Evolutionary conservation across 2,797 vertebrate species (phyloP).

Genomic region (Gymnopithys bicolor): DNA sequence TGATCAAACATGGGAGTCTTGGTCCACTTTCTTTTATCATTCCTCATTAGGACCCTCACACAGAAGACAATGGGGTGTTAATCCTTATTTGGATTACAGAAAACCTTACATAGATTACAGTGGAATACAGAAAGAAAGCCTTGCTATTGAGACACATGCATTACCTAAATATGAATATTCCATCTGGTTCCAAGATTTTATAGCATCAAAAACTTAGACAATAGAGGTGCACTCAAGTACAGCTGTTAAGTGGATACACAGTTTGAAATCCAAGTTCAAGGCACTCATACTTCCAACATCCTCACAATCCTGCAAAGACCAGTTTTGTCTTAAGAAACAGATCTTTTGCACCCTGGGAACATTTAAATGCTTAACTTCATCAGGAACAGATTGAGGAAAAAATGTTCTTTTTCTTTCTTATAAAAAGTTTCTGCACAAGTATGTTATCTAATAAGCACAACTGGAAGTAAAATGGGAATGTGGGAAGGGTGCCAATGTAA

Average conservation of each 20-base stretch:
- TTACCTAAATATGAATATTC: background rate
- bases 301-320: background rate
- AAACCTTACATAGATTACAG: background rate
- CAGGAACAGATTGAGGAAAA: background rate
- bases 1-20: background rate
- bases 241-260: accelerated
- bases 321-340: background rate
- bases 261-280: background rate
- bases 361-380: background rate
- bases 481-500: conserved; percentile 16
- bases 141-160: background rate
- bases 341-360: background rate
- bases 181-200: background rate
- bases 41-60: background rate
- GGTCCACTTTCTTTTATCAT: background rate
- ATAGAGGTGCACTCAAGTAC: background rate
- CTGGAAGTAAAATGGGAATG: conserved; percentile 23
- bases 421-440: background rate
- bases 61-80: background rate
- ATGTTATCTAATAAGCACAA: background rate
- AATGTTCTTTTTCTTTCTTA: background rate
- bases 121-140: background rate
- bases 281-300: background rate
- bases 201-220: background rate
- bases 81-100: accelerated